These are phyloP conservation scores for Indicator indicator DNA, from an alignment of 2,113 vertebrate species.

Conservation along the genomic window DNA sequence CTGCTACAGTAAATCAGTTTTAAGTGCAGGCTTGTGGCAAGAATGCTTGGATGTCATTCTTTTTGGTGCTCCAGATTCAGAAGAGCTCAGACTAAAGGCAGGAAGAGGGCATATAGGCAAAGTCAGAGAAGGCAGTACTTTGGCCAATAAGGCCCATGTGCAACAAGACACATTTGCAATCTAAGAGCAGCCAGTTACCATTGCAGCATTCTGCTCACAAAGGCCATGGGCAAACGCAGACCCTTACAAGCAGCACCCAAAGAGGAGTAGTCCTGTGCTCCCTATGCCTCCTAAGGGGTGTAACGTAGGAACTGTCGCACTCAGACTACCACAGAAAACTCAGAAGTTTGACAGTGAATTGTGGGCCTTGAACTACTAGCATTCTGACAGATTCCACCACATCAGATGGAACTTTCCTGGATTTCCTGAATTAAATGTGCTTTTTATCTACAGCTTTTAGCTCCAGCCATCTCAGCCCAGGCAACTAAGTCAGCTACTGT, in stretches of 20 bases:
- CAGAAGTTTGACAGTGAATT: not conserved
- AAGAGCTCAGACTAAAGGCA: not conserved
- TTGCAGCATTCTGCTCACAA: not conserved
- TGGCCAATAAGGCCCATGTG: not conserved
- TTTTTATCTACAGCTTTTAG: not conserved
- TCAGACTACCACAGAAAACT: not conserved
- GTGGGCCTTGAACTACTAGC: not conserved
- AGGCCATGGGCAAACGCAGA: not conserved
- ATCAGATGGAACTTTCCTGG: not conserved
- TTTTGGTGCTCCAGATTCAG: not conserved
- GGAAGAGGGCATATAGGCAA: fast-evolving
- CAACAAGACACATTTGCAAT: not conserved
- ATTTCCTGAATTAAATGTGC: not conserved
- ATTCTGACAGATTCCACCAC: not conserved
- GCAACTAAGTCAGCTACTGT: not conserved
- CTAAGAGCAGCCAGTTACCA: not conserved
- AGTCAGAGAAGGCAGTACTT: not conserved
- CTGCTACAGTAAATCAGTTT: not conserved
- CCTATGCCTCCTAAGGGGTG: not conserved
- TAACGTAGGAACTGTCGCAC: not conserved
- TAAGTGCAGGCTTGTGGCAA: not conserved
- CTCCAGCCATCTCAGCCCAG: not conserved
- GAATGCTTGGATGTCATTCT: fast-evolving
- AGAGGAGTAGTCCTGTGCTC: fast-evolving
- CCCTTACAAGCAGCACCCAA: not conserved